Conservation (phyloP, 1,140 invertebrate species). For the Caligus rogercresseyi region DNA sequence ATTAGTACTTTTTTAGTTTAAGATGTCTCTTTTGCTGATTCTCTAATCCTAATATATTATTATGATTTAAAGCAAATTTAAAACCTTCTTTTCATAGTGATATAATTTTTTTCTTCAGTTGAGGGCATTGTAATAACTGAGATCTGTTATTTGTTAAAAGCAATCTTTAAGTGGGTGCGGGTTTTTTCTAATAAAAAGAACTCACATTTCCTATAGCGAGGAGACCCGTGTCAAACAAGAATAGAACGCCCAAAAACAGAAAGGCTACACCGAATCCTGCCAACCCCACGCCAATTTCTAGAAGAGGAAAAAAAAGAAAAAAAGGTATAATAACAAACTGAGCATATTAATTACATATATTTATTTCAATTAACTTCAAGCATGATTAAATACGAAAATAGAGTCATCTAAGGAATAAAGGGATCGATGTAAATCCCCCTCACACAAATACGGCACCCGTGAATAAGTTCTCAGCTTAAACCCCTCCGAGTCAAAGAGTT, state of each 20-base stretch:
- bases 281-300: conserved; percentile 92
- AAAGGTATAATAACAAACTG: background rate
- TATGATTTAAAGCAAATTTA: too few species aligned
- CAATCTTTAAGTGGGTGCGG: background rate
- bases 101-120: too few species aligned
- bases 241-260: conserved; percentile 76
- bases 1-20: too few species aligned
- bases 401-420: conserved; percentile 79
- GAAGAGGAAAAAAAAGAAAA: conserved; percentile 26
- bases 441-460: conserved; percentile 74
- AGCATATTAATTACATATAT: background rate
- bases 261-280: conserved; percentile 91
- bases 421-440: conserved; percentile 74
- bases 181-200: conserved; percentile 20
- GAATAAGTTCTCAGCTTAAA: conserved; percentile 57
- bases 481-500: conserved; percentile 29
- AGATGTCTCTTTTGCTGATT: too few species aligned
- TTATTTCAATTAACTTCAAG: background rate
- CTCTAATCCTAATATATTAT: too few species aligned
- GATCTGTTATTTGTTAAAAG: too few species aligned
- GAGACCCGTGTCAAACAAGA: conserved; percentile 94
- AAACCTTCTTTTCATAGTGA: too few species aligned
- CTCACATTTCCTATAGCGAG: conserved; percentile 96
- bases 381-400: conserved; percentile 42
- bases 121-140: too few species aligned